Percentiles rank a stretch among this genome's conserved stretches.
Conservation (phyloP, 1,140 invertebrate genomes). For the Zaprionus nigranus region DNA sequence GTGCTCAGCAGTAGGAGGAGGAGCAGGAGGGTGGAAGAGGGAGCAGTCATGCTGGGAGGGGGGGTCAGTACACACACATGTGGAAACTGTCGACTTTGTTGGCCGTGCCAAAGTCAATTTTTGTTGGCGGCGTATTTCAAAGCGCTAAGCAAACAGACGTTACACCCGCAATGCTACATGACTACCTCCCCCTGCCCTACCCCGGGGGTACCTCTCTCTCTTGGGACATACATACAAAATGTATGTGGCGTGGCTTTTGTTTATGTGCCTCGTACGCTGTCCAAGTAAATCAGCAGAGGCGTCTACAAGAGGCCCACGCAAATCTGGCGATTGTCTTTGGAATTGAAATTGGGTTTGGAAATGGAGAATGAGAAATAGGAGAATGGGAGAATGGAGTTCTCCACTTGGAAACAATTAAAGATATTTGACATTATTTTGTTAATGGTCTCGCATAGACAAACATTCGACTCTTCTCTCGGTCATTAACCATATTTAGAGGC, state of each 20-base stretch:
- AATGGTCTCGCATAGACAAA: conserved; percentile 40
- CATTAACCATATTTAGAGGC: conserved; percentile 79
- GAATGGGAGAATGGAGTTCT: conserved; percentile 1
- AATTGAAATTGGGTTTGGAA: conserved; percentile 8
- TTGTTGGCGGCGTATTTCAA: conserved; percentile 71
- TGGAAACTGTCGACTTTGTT: conserved; percentile 58
- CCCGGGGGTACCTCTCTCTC: background rate
- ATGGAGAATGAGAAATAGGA: background rate
- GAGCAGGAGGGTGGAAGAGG: no score
- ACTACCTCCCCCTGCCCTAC: background rate
- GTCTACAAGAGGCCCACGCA: conserved; percentile 58
- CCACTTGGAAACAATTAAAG: conserved; percentile 75
- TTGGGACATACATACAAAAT: background rate
- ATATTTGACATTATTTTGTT: conserved; percentile 74
- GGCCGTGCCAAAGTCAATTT: conserved; percentile 70
- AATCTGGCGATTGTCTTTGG: conserved; percentile 15
- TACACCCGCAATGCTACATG: conserved; percentile 1
- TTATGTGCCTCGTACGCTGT: conserved; percentile 34
- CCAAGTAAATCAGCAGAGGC: conserved; percentile 36
- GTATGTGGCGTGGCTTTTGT: conserved; percentile 25
- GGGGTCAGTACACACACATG: conserved; percentile 65
- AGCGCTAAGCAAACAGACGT: conserved; percentile 19
- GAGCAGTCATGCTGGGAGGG: no score
- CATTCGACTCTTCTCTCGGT: conserved; percentile 41
- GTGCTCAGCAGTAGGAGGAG: conserved; percentile 11